phyloP scores from a whole-genome alignment of 2,797 vertebrate genomes.

The Momotus momota region DNA sequence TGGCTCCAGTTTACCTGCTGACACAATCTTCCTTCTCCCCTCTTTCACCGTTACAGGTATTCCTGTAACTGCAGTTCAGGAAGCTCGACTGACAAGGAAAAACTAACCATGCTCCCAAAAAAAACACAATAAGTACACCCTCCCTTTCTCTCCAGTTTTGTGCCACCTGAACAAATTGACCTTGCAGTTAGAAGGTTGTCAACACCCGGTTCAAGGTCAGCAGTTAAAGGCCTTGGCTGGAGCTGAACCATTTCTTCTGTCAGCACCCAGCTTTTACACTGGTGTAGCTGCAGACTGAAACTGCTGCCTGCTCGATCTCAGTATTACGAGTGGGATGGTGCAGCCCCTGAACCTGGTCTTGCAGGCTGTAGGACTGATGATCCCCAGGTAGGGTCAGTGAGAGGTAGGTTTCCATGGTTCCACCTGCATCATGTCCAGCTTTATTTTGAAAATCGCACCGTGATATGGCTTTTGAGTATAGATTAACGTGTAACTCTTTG shows the following conservation, averaged over 20 bases:
- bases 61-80: not conserved
- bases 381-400: too few species aligned
- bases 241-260: not conserved
- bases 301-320: not conserved
- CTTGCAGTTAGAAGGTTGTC: not conserved
- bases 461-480: not conserved
- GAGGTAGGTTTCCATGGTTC: not conserved
- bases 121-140: not conserved
- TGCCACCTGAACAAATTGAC: not conserved
- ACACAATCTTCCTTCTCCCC: not conserved
- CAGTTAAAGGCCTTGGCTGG: not conserved
- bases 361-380: not conserved
- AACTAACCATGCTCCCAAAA: not conserved
- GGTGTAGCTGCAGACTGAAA: not conserved
- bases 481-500: not conserved
- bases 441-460: fast-evolving
- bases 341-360: not conserved
- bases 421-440: not conserved
- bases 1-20: fast-evolving
- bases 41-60: not conserved
- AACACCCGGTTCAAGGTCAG: not conserved
- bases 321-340: fast-evolving
- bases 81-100: not conserved
- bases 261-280: not conserved
- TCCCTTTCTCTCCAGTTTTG: not conserved